Base-by-base conservation (phyloP, 2,888 invertebrate genomes). In the Oegoconia quadripuncta region DNA sequence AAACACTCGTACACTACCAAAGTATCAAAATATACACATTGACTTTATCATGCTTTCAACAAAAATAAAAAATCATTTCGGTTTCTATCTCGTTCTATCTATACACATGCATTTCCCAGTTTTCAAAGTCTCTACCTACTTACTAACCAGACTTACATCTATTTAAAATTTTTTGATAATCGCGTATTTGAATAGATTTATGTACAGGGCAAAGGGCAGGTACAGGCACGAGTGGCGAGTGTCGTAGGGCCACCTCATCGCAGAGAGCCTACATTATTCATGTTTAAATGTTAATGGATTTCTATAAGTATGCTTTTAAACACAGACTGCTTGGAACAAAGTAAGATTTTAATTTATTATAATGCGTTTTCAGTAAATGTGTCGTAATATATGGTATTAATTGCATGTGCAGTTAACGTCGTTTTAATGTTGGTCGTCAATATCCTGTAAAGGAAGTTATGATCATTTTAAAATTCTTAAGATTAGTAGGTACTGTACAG, bases 241-340 rank as follows among this genome's bases (percentile, higher is more conserved):
- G 46, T 55, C 43, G 43, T 40, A 47, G 42, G 46, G 42, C 28
- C 48, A 42, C 42, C 31, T 37, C 36, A 43, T 36, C 43, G 39
- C 37, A 37, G 36, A 30, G 45, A 46, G 42, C 39, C 29, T 41
- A 50, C 56, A 62, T 62, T 55, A 64, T 48, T 59, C 58, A 59
- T 49, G 50, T 55, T 55, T 51, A 51, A 61, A 55, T 52, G 53
- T 54, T 56, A 58, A 60, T 60, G 55, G 54, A 33, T 48, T 46
- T 44, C 45, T 50, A 52, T 57, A 43, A 30, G 13, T 22, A 27
- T 32, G 50, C 48, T 51, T 46, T 56, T 47, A 48, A 52, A 44
- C 41, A 42, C 37, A 41, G 42, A 36, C 44, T 39, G 37, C 34
- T 42, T 32, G 34, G 34, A 42, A 48, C 42, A 42, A 45, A 41